Percentiles rank a stretch among this genome's conserved stretches.
Conservation (phyloP, 2,888 invertebrate genomes). For the Tiphia femorata region DNA sequence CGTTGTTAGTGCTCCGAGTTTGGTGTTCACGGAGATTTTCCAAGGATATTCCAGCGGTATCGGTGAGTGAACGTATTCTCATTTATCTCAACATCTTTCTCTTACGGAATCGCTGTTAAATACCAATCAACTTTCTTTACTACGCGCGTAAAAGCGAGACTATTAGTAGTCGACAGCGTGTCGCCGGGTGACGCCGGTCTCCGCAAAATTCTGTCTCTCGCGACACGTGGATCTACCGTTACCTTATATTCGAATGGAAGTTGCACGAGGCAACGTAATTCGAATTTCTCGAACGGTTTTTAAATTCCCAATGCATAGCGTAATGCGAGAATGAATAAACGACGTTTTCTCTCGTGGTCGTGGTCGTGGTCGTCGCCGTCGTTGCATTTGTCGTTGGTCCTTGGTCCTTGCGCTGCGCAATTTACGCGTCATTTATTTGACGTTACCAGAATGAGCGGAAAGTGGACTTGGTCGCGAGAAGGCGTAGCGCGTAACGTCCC, state of each 20-base stretch:
- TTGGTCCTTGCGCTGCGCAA: neutral
- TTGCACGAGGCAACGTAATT: neutral
- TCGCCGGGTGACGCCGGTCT: slow-evolving; percentile 37
- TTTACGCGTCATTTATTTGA: neutral
- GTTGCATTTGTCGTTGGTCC: neutral
- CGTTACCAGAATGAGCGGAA: too few species aligned
- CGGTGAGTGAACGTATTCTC: slow-evolving; percentile 35
- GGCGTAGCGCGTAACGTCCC: too few species aligned
- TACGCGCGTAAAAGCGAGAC: slow-evolving; percentile 10
- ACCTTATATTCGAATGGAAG: slow-evolving; percentile 7
- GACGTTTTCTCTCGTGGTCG: too few species aligned
- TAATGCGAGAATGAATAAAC: too few species aligned
- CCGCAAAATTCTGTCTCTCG: slow-evolving; percentile 21
- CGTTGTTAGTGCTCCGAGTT: slow-evolving; percentile 43
- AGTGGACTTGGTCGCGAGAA: too few species aligned
- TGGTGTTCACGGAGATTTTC: slow-evolving; percentile 34
- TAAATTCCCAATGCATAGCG: too few species aligned
- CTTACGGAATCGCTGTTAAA: too few species aligned
- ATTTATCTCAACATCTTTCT: too few species aligned
- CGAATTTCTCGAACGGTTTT: too few species aligned
- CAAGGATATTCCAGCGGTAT: slow-evolving; percentile 35
- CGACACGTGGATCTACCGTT: slow-evolving; percentile 41
- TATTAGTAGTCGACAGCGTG: slow-evolving; percentile 20
- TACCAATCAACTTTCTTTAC: slow-evolving; percentile 12
- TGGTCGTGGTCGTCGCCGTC: neutral